Conservation (phyloP, 53 echinoderm and acorn worm species). For the Patiria pectinifera region DNA sequence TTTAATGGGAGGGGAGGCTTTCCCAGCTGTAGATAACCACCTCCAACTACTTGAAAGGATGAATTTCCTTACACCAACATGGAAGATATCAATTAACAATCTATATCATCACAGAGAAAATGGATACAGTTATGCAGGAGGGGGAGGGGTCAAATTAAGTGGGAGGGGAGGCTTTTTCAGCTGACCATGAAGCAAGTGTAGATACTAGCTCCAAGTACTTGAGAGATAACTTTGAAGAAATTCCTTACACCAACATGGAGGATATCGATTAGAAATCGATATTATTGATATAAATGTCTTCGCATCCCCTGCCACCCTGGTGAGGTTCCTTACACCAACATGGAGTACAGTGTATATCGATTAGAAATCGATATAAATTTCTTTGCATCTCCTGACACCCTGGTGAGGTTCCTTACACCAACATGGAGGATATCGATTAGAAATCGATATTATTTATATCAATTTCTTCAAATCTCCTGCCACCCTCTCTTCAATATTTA, state of each 20-base stretch:
- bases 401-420: conserved; percentile 65
- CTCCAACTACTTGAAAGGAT: background rate
- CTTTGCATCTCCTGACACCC: background rate
- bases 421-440: conserved; percentile 78
- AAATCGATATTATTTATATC: too few relatives aligned
- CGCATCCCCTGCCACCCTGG: background rate
- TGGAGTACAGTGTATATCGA: conserved; percentile 81
- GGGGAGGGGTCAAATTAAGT: background rate
- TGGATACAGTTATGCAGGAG: background rate
- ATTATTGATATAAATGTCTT: background rate
- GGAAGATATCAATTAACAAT: conserved; percentile 70
- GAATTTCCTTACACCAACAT: conserved; percentile 72
- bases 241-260: conserved; percentile 77
- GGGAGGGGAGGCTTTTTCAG: background rate
- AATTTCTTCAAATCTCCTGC: too few relatives aligned
- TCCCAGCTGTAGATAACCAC: background rate
- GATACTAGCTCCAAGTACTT: background rate
- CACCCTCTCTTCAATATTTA: too few relatives aligned
- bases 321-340: conserved; percentile 59
- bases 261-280: conserved; percentile 64
- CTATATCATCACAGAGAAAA: too few relatives aligned
- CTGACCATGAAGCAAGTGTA: conserved; percentile 1
- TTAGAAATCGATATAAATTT: background rate
- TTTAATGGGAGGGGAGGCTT: background rate
- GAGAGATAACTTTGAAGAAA: conserved; percentile 36